Evolutionary conservation across 2,113 vertebrate genomes (phyloP).

Genomic region (Notothenia rossii): DNA sequence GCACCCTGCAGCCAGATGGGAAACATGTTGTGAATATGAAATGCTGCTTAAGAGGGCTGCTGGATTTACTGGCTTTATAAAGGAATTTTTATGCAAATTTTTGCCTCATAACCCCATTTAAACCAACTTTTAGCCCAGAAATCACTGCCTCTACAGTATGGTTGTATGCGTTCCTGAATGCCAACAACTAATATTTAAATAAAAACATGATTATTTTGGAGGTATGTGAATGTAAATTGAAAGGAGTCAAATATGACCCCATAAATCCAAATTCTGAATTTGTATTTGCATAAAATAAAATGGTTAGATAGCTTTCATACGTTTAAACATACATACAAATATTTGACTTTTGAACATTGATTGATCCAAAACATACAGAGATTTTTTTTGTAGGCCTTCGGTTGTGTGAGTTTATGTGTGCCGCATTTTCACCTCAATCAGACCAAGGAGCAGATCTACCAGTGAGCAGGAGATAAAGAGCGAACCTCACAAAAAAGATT

Average conservation of each 20-base stretch:
- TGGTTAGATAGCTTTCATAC: neutral
- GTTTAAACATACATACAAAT: neutral
- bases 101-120: constrained; percentile 23
- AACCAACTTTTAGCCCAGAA: constrained; percentile 1
- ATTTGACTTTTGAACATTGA: neutral
- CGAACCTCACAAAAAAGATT: neutral
- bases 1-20: constrained; percentile 66
- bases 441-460: constrained; percentile 13
- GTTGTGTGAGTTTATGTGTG: constrained; percentile 1
- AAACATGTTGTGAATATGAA: constrained; percentile 79
- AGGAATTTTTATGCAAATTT: neutral
- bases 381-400: neutral
- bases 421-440: constrained; percentile 24
- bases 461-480: constrained; percentile 17
- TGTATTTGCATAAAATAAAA: neutral
- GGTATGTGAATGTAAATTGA: neutral
- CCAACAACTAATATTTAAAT: too few species aligned
- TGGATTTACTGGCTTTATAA: constrained; percentile 55
- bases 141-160: neutral
- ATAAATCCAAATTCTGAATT: neutral
- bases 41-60: constrained; percentile 55
- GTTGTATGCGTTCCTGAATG: neutral
- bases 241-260: neutral
- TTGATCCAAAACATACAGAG: neutral
- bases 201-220: too few species aligned